phyloP scores from a whole-genome alignment of 2,113 vertebrate genomes.

The Pterocles orientalis region DNA sequence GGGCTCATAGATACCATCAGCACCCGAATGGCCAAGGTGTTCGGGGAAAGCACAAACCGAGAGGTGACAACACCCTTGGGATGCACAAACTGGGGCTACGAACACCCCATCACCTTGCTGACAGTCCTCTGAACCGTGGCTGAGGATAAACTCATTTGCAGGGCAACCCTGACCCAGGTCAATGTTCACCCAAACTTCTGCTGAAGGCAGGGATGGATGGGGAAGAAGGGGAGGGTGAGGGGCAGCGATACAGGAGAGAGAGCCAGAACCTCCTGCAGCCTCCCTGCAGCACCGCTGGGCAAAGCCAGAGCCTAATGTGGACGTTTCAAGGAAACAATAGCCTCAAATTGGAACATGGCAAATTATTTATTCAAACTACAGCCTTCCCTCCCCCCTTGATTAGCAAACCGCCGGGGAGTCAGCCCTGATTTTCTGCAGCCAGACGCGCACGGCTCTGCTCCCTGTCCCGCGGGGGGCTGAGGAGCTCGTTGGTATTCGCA shows the following conservation, averaged over 20 bases:
- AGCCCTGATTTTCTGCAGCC: slow-evolving; percentile 50
- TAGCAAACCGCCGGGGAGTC: slow-evolving; percentile 46
- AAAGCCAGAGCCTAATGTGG: not conserved
- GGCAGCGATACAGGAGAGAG: not conserved
- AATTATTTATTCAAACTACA: slow-evolving; percentile 59
- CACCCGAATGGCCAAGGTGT: not conserved
- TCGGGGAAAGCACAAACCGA: not conserved
- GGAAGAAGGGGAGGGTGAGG: not conserved
- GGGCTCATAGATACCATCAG: not conserved
- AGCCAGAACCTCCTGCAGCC: not conserved
- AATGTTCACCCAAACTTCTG: not conserved
- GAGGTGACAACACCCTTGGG: not conserved
- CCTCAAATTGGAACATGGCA: slow-evolving; percentile 15
- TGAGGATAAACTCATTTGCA: not conserved
- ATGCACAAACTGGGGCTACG: not conserved
- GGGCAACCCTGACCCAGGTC: not conserved
- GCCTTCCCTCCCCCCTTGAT: slow-evolving; percentile 49
- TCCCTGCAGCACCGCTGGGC: not conserved
- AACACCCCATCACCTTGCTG: not conserved
- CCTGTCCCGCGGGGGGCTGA: slow-evolving; percentile 8
- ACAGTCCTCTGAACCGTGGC: rapidly evolving
- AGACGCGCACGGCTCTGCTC: not conserved
- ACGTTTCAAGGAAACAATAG: not conserved
- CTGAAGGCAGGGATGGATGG: not conserved
- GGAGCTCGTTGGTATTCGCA: slow-evolving; percentile 21